Evolutionary conservation across 2,888 invertebrate genomes (phyloP), one percentile per base, ranked within the genome.

Genomic region (Glyphotaelius pellucidus): DNA sequence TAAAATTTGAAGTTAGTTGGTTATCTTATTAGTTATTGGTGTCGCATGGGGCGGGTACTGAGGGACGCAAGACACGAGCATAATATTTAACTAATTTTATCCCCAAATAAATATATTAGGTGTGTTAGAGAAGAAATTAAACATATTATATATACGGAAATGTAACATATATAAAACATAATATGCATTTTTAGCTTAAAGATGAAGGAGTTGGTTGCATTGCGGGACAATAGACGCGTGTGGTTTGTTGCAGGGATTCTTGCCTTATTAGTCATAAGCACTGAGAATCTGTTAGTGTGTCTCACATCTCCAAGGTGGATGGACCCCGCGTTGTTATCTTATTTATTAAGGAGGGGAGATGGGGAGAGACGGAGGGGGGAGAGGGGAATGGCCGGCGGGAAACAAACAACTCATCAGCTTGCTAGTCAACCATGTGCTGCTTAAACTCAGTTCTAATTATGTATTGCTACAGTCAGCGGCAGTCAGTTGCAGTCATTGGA

Each of bases 401-500:
- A 92, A 89, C 92, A 92, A 92, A 93, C 91, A 93, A 91, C 80
- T 80, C 31, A 90, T 90, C 92, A 92, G 93, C 92, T 93, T 93
- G 93, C 93, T 93, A 93, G 93, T 93, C 93, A 93, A 92, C 90
- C 89, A 90, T 91, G 88, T 90, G 93, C 93, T 93, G 93, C 93
- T 93, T 92, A 89, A 92, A 91, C 91, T 92, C 93, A 93, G 91
- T 92, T 93, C 90, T 90, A 90, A 88, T 89, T 91, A 91, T 91
- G 35, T 88, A 91, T 91, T 83, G 81, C 67, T 42, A 85, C 31
- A 91, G 83, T 90, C 88, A 67, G 52, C 52, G 79, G 25, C 25
- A 31, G 32, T 52, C 42, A 30, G 25, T 32, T 7, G 31, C 30
- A 2, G 88, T 30, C 79, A 32, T 38, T 32, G 38, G n/a, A 52